Percentiles rank a stretch among this genome's conserved stretches.
Conservation (phyloP, 2,113 vertebrate species). For the Agelaius tricolor region DNA sequence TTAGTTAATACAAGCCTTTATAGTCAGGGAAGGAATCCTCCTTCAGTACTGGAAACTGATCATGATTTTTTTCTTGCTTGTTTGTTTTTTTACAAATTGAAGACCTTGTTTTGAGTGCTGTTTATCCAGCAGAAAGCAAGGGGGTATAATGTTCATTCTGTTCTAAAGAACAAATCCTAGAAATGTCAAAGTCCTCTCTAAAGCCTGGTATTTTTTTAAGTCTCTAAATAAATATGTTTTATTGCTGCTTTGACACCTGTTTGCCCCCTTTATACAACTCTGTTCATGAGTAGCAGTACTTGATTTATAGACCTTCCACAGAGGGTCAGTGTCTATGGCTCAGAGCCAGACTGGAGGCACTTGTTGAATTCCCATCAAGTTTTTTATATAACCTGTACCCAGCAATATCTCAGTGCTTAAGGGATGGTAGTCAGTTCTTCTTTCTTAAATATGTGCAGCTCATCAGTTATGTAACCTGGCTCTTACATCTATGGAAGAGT, state of each 20-base stretch:
- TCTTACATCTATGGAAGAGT: not conserved
- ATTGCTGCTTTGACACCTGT: not conserved
- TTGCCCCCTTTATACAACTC: not conserved
- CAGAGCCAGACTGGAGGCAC: not conserved
- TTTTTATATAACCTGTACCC: not conserved
- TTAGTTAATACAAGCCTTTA: not conserved
- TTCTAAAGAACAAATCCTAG: not conserved
- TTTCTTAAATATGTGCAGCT: not conserved
- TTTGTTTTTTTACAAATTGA: not conserved
- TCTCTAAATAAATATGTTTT: not conserved
- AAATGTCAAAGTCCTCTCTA: not conserved
- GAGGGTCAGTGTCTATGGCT: not conserved
- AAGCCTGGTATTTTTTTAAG: not conserved
- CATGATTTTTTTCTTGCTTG: not conserved
- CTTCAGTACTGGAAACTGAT: not conserved
- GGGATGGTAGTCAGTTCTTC: not conserved
- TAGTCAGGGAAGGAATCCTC: not conserved
- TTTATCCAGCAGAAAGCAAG: not conserved
- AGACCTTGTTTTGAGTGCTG: not conserved
- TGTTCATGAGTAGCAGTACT: not conserved
- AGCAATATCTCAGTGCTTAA: not conserved
- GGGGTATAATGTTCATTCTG: not conserved
- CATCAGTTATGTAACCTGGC: not conserved
- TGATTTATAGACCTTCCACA: not conserved
- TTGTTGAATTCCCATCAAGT: not conserved